Conservation (phyloP, 2,113 vertebrate species). For the Shinisaurus crocodilurus region DNA sequence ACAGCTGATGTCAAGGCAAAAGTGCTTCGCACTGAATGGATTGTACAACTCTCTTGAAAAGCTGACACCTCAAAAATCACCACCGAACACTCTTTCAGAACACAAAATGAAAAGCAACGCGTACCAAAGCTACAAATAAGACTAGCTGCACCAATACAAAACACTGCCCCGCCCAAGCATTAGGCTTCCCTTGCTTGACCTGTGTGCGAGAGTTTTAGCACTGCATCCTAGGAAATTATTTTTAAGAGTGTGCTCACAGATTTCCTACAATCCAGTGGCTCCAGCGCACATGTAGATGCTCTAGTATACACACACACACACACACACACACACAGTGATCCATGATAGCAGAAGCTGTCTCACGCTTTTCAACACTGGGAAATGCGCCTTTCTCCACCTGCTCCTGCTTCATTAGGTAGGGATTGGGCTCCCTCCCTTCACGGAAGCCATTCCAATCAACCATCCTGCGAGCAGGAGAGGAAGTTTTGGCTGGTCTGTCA, state of each 20-base stretch:
- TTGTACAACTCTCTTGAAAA: slow-evolving; percentile 2
- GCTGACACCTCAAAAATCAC: neutral
- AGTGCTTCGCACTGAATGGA: neutral
- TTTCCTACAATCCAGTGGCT: neutral
- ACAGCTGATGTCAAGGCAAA: neutral
- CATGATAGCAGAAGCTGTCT: too few species aligned
- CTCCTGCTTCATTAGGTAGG: too few species aligned
- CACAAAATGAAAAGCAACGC: neutral
- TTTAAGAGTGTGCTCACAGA: neutral
- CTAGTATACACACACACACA: too few species aligned
- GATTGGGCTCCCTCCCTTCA: too few species aligned
- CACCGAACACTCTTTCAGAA: neutral
- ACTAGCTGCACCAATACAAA: neutral
- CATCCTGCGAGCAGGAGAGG: too few species aligned
- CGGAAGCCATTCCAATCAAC: too few species aligned
- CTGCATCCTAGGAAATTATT: neutral
- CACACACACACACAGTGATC: too few species aligned
- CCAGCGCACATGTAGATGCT: too few species aligned
- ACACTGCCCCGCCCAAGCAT: neutral
- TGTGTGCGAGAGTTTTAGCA: neutral
- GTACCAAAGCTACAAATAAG: neutral
- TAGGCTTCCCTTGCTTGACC: neutral
- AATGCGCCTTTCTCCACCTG: too few species aligned
- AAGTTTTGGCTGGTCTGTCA: too few species aligned
- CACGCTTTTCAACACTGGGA: too few species aligned